Percentiles rank a stretch among this genome's conserved stretches.
Evolutionary conservation across 1,140 invertebrate genomes (phyloP).

Genomic region (Charaxes varanes): DNA sequence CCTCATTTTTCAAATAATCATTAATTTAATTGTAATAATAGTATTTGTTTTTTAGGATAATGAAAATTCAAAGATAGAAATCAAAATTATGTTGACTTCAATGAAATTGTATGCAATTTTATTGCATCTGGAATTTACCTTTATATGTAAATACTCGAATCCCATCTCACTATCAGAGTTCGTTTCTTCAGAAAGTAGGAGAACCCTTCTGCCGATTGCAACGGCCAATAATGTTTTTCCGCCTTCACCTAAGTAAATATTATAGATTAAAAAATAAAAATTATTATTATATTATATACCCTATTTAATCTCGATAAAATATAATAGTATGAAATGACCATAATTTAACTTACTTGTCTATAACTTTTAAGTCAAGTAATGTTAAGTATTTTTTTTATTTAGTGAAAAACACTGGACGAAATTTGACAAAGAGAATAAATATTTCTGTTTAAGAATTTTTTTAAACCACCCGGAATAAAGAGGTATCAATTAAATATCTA

Average conservation of each 20-base stretch:
- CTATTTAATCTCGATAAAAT: too few relatives aligned
- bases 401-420: too few relatives aligned
- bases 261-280: not conserved
- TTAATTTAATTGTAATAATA: not conserved
- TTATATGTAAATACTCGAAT: conserved; percentile 65
- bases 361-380: too few relatives aligned
- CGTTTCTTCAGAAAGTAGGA: conserved; percentile 53
- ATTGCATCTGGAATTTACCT: conserved; percentile 32
- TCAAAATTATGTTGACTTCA: not conserved
- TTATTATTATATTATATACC: not conserved
- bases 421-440: too few relatives aligned
- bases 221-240: conserved; percentile 58
- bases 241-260: conserved; percentile 36
- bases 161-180: conserved; percentile 65
- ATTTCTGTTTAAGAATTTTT: too few relatives aligned
- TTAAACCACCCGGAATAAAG: too few relatives aligned
- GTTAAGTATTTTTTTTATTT: too few relatives aligned
- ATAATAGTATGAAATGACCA: too few relatives aligned
- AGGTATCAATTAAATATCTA: too few relatives aligned
- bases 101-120: not conserved
- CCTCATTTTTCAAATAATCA: conserved; percentile 2
- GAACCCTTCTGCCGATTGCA: conserved; percentile 55
- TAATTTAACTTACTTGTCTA: too few relatives aligned
- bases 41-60: not conserved
- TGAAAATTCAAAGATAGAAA: not conserved